Percentiles rank a stretch among this genome's conserved stretches.
Evolutionary conservation across 2,888 invertebrate genomes (phyloP).

Genomic region (Sericinus montela): DNA sequence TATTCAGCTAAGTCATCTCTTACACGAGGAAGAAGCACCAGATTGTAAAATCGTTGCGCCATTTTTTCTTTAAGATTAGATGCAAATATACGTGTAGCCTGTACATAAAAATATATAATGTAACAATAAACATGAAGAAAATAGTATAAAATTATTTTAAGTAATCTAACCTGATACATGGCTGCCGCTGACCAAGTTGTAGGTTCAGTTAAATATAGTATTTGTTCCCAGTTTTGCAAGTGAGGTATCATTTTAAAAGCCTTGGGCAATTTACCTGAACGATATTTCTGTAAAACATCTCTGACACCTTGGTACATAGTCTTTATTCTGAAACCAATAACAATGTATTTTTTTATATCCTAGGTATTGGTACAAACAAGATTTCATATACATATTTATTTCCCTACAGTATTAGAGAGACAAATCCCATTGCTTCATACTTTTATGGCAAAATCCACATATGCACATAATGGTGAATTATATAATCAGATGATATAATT

Average conservation of each 20-base stretch:
- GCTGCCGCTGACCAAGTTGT: conserved; percentile 98
- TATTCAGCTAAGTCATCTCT: conserved; percentile 97
- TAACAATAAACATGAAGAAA: too few species aligned
- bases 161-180: conserved; percentile 86
- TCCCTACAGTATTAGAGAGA: too few species aligned
- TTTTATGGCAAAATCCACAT: too few species aligned
- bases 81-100: conserved; percentile 96
- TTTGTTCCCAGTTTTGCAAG: conserved; percentile 96
- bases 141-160: not conserved
- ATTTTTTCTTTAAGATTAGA: conserved; percentile 97
- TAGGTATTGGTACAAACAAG: too few species aligned
- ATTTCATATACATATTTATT: too few species aligned
- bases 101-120: conserved; percentile 19
- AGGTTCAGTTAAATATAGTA: conserved; percentile 92
- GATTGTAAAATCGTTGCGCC: conserved; percentile 96
- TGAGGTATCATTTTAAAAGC: conserved; percentile 98
- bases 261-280: conserved; percentile 98
- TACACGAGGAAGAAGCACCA: conserved; percentile 94
- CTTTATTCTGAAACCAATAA: conserved; percentile 74
- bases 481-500: too few species aligned
- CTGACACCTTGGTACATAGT: conserved; percentile 95
- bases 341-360: too few species aligned
- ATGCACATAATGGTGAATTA: too few species aligned
- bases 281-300: conserved; percentile 91
- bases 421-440: too few species aligned